Conservation (phyloP, 1,140 invertebrate species). For the Sipha flava region DNA sequence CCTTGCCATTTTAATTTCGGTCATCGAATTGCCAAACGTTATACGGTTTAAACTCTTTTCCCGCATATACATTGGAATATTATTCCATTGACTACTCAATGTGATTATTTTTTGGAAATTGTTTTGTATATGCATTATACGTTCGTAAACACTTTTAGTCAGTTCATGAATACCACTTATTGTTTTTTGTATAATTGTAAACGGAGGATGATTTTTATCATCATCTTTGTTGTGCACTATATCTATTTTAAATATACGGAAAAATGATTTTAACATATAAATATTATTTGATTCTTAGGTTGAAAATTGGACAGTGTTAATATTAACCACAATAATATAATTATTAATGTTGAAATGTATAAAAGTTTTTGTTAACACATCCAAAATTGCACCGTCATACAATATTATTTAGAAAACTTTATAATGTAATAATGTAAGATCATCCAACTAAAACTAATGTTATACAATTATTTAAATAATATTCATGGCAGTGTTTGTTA, state of each 20-base stretch:
- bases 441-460: too few relatives aligned
- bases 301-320: too few relatives aligned
- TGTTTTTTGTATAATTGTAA: not conserved
- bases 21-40: not conserved
- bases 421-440: too few relatives aligned
- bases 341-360: not conserved
- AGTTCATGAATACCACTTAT: constrained; percentile 1
- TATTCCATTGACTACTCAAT: constrained; percentile 21
- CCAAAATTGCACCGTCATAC: too few relatives aligned
- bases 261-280: too few relatives aligned
- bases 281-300: too few relatives aligned
- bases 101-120: constrained; percentile 3
- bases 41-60: constrained; percentile 4
- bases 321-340: too few relatives aligned
- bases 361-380: too few relatives aligned
- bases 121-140: not conserved
- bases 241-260: not conserved
- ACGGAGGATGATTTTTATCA: not conserved
- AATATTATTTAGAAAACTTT: too few relatives aligned
- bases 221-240: not conserved
- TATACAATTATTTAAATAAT: too few relatives aligned
- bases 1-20: constrained; percentile 36
- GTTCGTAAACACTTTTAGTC: constrained; percentile 8
- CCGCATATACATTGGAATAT: not conserved
- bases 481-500: too few relatives aligned